Conservation (phyloP, 2,888 invertebrate genomes). For the Andrena bicolor region DNA sequence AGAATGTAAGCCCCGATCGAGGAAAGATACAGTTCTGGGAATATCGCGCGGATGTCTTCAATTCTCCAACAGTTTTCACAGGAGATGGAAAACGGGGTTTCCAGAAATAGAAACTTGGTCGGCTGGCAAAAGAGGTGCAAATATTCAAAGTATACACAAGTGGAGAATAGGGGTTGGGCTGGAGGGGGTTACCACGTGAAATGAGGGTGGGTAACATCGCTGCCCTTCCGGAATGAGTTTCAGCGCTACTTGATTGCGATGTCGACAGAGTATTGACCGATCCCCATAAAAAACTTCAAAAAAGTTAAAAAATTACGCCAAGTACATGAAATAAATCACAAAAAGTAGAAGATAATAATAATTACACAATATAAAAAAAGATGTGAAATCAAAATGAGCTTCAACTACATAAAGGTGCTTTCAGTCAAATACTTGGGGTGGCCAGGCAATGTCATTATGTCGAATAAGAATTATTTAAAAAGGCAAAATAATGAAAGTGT, state of each 20-base stretch:
- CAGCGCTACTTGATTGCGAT: constrained; percentile 14
- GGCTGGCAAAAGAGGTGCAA: constrained; percentile 5
- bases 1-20: neutral
- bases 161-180: neutral
- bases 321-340: too few relatives aligned
- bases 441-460: too few relatives aligned
- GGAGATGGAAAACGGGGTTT: neutral
- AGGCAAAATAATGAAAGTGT: too few relatives aligned
- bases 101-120: constrained; percentile 14
- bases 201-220: constrained; percentile 13
- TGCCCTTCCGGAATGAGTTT: constrained; percentile 6
- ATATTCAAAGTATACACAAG: neutral
- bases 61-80: neutral
- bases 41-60: neutral
- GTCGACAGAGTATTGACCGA: neutral
- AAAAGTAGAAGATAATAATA: too few relatives aligned
- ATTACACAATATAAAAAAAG: too few relatives aligned
- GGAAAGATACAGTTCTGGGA: neutral
- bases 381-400: too few relatives aligned
- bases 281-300: too few relatives aligned
- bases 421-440: too few relatives aligned
- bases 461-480: too few relatives aligned
- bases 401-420: too few relatives aligned
- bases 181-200: neutral
- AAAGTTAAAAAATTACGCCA: too few relatives aligned